Conservation (phyloP, 2,888 invertebrate genomes). For the Stegophylla sp. region DNA sequence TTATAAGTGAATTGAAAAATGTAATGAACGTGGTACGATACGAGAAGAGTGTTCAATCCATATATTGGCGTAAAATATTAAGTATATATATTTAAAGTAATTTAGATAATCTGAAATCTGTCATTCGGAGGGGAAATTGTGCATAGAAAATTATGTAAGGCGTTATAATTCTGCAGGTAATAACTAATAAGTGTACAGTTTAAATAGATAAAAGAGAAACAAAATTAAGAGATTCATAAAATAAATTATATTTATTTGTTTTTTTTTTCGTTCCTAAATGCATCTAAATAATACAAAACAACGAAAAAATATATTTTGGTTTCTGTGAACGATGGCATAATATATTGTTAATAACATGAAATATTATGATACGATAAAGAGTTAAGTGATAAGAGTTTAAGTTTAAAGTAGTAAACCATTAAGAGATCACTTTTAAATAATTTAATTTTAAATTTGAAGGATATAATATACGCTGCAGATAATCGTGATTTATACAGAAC, state of each 20-base stretch:
- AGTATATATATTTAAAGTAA: background rate
- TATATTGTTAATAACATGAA: background rate
- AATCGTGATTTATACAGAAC: background rate
- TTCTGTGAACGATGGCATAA: background rate
- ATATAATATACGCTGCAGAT: background rate
- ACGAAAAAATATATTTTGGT: background rate
- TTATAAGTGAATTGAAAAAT: too few species aligned
- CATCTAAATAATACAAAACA: background rate
- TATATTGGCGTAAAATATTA: background rate
- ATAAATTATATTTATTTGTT: background rate
- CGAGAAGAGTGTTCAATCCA: too few species aligned
- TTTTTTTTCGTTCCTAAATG: background rate
- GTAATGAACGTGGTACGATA: too few species aligned
- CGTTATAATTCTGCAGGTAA: background rate
- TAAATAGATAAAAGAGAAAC: slow-evolving; percentile 29
- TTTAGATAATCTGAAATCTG: slow-evolving; percentile 11
- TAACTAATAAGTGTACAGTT: too few species aligned
- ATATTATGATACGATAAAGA: background rate
- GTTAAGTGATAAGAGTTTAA: background rate
- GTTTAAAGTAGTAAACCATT: background rate
- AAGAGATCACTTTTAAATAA: background rate
- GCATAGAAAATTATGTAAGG: background rate
- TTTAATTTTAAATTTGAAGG: background rate
- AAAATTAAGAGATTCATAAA: background rate
- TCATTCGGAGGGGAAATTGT: slow-evolving; percentile 6